These are phyloP conservation scores for Drosophila tsacasi DNA, from an alignment of 1,140 invertebrate species.

Conservation along the genomic window DNA sequence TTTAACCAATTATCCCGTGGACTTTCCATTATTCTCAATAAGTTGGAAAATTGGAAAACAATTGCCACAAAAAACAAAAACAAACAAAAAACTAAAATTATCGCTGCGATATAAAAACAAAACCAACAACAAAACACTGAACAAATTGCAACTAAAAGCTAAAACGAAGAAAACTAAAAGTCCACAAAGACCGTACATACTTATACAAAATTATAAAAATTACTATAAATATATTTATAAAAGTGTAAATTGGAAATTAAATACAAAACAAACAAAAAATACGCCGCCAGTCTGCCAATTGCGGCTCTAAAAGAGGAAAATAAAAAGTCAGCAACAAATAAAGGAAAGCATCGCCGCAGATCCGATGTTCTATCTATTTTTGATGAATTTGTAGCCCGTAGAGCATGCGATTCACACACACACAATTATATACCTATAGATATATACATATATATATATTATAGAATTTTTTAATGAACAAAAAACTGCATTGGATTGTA, in stretches of 20 bases:
- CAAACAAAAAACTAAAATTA: constrained; percentile 51
- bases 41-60: constrained; percentile 35
- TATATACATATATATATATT: constrained; percentile 27
- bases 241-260: constrained; percentile 37
- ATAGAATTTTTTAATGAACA: constrained; percentile 36
- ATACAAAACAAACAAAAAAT: constrained; percentile 5
- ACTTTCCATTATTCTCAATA: constrained; percentile 36
- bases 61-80: constrained; percentile 5
- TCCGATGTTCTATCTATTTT: constrained; percentile 46
- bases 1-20: constrained; percentile 5
- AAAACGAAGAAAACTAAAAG: constrained; percentile 31
- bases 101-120: constrained; percentile 78
- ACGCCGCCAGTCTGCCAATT: constrained; percentile 51
- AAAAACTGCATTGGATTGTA: constrained; percentile 36
- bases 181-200: constrained; percentile 7
- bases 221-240: constrained; percentile 34
- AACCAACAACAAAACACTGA: constrained; percentile 44
- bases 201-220: constrained; percentile 1
- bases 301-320: constrained; percentile 32
- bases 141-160: constrained; percentile 58
- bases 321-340: not conserved
- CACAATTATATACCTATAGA: constrained; percentile 35
- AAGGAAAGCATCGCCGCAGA: not conserved
- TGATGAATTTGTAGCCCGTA: constrained; percentile 46
- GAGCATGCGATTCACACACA: constrained; percentile 40